Evolutionary conservation across 2,113 vertebrate species (phyloP).

Genomic region (Egretta garzetta): DNA sequence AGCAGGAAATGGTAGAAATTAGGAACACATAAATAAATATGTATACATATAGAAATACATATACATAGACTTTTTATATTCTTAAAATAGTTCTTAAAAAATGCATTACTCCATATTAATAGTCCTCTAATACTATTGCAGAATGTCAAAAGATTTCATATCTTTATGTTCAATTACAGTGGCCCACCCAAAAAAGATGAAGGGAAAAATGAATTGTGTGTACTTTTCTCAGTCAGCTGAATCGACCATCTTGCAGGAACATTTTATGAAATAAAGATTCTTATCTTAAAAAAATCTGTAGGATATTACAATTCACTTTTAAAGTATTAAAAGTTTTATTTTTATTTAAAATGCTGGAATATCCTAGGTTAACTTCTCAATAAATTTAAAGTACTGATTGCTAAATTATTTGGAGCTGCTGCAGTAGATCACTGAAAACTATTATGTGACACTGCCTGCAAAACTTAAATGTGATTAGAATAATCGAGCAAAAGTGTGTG

Average conservation of each 20-base stretch:
- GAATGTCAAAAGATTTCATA: not conserved
- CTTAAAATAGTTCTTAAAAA: not conserved
- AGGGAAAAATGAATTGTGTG: not conserved
- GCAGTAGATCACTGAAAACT: not conserved
- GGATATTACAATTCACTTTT: not conserved
- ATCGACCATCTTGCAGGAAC: not conserved
- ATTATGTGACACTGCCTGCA: not conserved
- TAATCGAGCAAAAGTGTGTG: not conserved
- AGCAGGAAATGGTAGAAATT: not conserved
- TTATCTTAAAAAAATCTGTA: not conserved
- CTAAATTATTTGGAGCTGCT: not conserved
- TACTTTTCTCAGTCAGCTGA: not conserved
- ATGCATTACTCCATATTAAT: not conserved
- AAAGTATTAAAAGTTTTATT: not conserved
- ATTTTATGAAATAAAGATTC: not conserved
- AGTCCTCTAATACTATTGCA: not conserved
- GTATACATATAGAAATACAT: no score
- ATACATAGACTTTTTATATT: not conserved
- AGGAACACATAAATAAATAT: not conserved
- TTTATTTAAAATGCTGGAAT: not conserved
- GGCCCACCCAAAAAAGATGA: not conserved
- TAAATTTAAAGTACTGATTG: not conserved
- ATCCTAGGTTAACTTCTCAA: not conserved
- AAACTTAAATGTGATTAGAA: not conserved
- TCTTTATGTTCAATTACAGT: not conserved